Conservation (phyloP, 1,140 invertebrate species). For the Nomia melanderi region DNA sequence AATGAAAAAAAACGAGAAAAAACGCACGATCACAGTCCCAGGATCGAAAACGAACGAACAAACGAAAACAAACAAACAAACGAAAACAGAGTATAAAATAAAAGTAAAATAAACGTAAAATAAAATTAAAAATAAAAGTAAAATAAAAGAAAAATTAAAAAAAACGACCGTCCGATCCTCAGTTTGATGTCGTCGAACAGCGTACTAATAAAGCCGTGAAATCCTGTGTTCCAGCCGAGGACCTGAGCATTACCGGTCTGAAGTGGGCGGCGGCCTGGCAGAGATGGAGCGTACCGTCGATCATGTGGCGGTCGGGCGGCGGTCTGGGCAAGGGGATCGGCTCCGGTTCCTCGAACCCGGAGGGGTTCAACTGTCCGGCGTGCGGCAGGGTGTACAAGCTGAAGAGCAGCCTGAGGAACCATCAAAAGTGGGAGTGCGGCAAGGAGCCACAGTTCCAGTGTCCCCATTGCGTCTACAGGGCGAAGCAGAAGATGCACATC, state of each 20-base stretch:
- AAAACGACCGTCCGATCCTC: conserved; percentile 27
- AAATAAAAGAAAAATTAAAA: not conserved
- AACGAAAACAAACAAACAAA: too few species aligned
- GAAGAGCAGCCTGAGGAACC: conserved; percentile 91
- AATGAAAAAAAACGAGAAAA: conserved; percentile 19
- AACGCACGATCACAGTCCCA: too few species aligned
- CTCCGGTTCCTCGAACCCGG: conserved; percentile 75
- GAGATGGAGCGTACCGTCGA: conserved; percentile 79
- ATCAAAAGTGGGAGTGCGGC: conserved; percentile 94
- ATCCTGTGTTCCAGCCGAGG: conserved; percentile 82
- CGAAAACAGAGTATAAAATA: too few species aligned
- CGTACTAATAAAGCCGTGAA: conserved; percentile 71
- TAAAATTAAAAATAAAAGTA: too few species aligned
- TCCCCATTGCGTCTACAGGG: conserved; percentile 90
- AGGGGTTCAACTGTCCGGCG: conserved; percentile 87
- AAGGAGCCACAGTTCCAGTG: conserved; percentile 92
- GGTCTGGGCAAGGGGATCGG: conserved; percentile 74
- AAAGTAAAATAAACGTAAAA: too few species aligned
- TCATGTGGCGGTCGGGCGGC: conserved; percentile 79
- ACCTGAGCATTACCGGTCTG: conserved; percentile 86
- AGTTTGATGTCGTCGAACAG: conserved; percentile 18
- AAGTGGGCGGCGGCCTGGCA: conserved; percentile 83
- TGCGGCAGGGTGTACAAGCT: conserved; percentile 92
- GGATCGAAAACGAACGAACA: not conserved
- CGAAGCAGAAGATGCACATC: conserved; percentile 93